phyloP scores from a whole-genome alignment of 1,140 invertebrate species.

The Halictus rubicundus region DNA sequence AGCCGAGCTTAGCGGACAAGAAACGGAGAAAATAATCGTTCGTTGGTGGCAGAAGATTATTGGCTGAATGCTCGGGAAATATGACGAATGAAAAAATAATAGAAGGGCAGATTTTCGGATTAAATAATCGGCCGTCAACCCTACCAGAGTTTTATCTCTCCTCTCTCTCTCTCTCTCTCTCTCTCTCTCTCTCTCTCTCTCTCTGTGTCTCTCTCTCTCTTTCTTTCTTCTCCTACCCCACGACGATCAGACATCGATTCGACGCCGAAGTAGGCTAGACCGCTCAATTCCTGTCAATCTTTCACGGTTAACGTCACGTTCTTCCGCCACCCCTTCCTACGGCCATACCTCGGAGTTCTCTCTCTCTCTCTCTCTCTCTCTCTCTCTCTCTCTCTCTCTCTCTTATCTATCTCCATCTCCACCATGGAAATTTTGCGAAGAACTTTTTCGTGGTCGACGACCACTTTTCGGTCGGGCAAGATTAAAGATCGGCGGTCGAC shows the following conservation, averaged over 20 bases:
- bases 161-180: background rate
- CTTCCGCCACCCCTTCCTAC: background rate
- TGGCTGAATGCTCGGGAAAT: too few relatives aligned
- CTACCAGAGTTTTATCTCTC: background rate
- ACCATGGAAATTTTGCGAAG: background rate
- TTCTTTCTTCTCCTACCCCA: too few relatives aligned
- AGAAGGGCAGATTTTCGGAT: too few relatives aligned
- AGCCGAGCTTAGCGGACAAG: too few relatives aligned
- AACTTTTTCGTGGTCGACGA: background rate
- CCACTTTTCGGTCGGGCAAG: background rate
- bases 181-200: too few relatives aligned
- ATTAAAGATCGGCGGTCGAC: slow-evolving; percentile 15
- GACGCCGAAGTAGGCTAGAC: slow-evolving; percentile 24
- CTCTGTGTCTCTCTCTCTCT: background rate
- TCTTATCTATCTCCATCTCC: background rate
- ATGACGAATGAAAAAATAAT: too few relatives aligned
- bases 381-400: too few relatives aligned
- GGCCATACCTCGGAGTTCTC: background rate
- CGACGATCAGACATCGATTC: slow-evolving; percentile 20
- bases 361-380: too few relatives aligned
- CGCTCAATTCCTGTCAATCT: slow-evolving; percentile 43
- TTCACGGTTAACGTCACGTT: slow-evolving; percentile 19
- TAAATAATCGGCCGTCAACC: background rate
- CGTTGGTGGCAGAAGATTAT: too few relatives aligned
- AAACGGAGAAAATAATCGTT: too few relatives aligned